Conservation (phyloP, 1,140 invertebrate species). For the Halyomorpha halys region DNA sequence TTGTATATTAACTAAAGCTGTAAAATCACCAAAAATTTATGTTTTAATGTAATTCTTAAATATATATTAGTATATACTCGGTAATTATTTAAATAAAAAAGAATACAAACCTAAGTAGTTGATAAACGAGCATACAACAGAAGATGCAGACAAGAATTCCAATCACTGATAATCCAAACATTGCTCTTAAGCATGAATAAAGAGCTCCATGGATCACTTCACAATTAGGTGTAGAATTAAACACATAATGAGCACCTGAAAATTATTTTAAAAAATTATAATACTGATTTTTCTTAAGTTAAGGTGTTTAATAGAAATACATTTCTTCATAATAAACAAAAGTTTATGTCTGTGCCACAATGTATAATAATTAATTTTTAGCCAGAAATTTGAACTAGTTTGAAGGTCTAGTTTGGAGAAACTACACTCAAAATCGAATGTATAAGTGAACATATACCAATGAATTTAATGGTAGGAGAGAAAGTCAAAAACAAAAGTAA, state of each 20-base stretch:
- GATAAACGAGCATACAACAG: conserved; percentile 83
- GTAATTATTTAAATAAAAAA: not conserved
- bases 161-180: conserved; percentile 79
- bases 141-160: conserved; percentile 83
- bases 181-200: conserved; percentile 72
- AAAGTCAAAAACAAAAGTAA: no score
- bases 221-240: conserved; percentile 74
- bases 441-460: no score
- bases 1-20: not conserved
- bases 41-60: no score
- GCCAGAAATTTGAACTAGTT: no score
- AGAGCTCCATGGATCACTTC: conserved; percentile 76
- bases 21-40: no score
- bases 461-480: no score
- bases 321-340: not conserved
- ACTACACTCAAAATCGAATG: no score
- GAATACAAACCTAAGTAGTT: conserved; percentile 54
- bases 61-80: no score
- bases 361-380: no score
- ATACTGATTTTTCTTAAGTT: no score
- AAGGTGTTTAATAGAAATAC: conserved; percentile 7
- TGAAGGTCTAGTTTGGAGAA: no score
- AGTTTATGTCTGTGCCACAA: not conserved
- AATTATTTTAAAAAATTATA: no score
- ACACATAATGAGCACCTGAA: conserved; percentile 44